phyloP scores from a whole-genome alignment of 2,888 invertebrate genomes.

The Cenopis cana region DNA sequence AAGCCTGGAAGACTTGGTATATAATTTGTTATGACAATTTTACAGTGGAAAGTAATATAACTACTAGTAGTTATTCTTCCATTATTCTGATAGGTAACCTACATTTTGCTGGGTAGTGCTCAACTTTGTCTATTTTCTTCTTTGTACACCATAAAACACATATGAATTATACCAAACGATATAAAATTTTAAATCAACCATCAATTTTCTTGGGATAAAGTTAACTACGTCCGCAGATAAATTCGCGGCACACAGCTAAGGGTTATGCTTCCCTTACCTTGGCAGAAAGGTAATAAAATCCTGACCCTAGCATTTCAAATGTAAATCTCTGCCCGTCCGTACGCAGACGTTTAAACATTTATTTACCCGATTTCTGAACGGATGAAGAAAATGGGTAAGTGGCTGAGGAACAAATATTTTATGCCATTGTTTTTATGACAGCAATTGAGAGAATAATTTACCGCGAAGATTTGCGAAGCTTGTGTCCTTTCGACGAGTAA shows the following conservation, averaged over 20 bases:
- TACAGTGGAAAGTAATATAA: no score
- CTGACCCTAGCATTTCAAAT: constrained; percentile 71
- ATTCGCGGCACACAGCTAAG: constrained; percentile 41
- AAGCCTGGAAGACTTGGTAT: no score
- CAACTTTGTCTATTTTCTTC: neutral
- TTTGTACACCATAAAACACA: neutral
- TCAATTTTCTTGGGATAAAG: constrained; percentile 45
- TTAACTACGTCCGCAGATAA: constrained; percentile 51
- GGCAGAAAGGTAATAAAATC: constrained; percentile 66
- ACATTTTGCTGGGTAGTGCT: no score
- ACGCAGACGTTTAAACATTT: constrained; percentile 68
- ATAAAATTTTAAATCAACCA: constrained; percentile 28
- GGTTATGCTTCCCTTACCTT: constrained; percentile 57
- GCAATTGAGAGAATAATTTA: constrained; percentile 20
- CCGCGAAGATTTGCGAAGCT: neutral
- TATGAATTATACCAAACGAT: neutral
- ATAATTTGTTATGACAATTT: neutral
- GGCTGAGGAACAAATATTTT: constrained; percentile 44
- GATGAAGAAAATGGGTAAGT: constrained; percentile 54
- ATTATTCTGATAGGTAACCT: no score
- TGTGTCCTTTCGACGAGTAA: neutral
- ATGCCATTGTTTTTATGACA: constrained; percentile 34
- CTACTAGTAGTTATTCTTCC: no score
- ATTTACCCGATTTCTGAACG: constrained; percentile 61
- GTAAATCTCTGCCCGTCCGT: constrained; percentile 65